Base-by-base conservation (phyloP, 2,113 vertebrate genomes). In the Elephas maximus region DNA sequence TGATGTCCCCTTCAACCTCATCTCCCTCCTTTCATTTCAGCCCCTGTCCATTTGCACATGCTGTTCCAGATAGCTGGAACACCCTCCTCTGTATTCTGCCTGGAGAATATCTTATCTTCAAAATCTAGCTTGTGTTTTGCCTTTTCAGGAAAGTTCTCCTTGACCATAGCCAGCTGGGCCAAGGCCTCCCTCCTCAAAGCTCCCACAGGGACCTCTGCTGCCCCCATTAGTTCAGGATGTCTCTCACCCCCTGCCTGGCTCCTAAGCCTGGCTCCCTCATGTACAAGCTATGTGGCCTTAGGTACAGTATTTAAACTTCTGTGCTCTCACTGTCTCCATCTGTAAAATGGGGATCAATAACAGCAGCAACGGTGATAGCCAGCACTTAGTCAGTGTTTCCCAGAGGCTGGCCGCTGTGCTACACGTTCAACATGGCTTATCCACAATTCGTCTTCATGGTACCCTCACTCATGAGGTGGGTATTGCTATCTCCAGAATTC, bases 381-480 rank as follows among this genome's bases (percentile, higher is more conserved):
- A 30, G 15, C 45, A 8, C 0, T 6, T 41, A 28, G 4, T 26
- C 45, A 12, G 8, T 18, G 45, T 53, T 8, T 30, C 0, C 0
- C 33, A 37, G 69, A 62, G 6, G 74, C 87, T 30, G 45, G 80
- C 26, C 11, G 1, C 24, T 6, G 51, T 17, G 51, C 81, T 45
- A 24, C 37, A 24, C 23, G 1, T 28, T 69, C 63, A n/a, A 18
- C 5, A 15, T 21, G 81, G 65, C 57, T 3, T 18, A 74, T 24
- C 3, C 5, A 10, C 18, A 28, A n/a, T 26, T 48, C 21, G 1
- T 79, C 65, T 73, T 90, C 80, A 57, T 28, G 53, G 7, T n/a
- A 23, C 37, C 63, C 15, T 30, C n/a, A 8, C 10, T 45, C n/a
- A 8, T 45, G 53, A 65, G 24, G 44, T 30, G 12, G 28, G 63